Evolutionary conservation across 2,113 vertebrate species (phyloP).

Genomic region (Neotoma lepida): DNA sequence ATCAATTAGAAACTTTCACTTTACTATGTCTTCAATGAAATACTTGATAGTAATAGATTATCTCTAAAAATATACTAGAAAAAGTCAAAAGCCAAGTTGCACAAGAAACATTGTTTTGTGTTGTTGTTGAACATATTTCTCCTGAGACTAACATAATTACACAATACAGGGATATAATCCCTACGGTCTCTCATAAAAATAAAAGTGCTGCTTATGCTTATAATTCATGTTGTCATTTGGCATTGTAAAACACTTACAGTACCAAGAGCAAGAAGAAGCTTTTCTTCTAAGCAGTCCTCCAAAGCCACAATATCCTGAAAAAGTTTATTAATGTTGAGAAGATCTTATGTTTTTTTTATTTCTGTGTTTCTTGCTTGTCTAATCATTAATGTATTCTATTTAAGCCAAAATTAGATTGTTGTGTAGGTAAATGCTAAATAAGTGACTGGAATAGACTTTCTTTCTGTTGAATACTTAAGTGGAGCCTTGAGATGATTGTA

Average conservation of each 20-base stretch:
- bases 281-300: neutral
- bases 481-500: neutral
- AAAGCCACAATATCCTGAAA: neutral
- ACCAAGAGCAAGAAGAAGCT: neutral
- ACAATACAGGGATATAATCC: neutral
- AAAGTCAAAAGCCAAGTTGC: neutral
- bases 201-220: neutral
- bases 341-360: neutral
- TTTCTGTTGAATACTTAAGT: neutral
- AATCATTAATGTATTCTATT: neutral
- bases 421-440: neutral
- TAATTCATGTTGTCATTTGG: neutral
- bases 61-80: neutral
- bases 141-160: slow-evolving; percentile 61
- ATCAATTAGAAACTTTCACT: neutral
- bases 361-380: neutral
- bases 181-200: neutral
- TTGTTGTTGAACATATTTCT: slow-evolving; percentile 2
- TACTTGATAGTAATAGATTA: neutral
- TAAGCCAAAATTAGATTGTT: neutral
- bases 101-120: neutral
- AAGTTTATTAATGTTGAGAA: neutral
- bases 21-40: neutral
- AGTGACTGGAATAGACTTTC: neutral
- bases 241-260: neutral